Conservation (phyloP, 2,888 invertebrate species). For the Aleiodes leptofemur region DNA sequence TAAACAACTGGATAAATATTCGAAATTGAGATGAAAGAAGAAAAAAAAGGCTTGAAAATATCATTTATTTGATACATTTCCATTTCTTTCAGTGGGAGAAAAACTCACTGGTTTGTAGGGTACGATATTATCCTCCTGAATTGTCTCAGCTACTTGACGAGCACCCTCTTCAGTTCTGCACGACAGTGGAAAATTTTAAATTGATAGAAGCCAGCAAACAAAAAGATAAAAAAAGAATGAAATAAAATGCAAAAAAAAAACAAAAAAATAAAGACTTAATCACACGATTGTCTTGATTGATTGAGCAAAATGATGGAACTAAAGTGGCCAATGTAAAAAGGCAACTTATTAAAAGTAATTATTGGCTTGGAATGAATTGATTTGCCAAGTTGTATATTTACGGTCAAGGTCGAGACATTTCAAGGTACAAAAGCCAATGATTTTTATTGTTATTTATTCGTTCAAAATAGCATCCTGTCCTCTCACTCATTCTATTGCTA, state of each 20-base stretch:
- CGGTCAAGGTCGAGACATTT: constrained; percentile 52
- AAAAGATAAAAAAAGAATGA: no score
- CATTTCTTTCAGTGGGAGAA: constrained; percentile 4
- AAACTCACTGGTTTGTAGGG: constrained; percentile 72
- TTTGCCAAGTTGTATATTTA: constrained; percentile 46
- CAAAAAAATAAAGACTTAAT: constrained; percentile 6
- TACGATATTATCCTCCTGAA: constrained; percentile 69
- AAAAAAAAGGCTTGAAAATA: neutral
- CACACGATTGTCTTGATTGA: constrained; percentile 3
- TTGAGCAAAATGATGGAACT: constrained; percentile 29
- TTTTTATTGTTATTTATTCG: constrained; percentile 37
- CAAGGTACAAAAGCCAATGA: constrained; percentile 46
- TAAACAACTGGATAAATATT: neutral
- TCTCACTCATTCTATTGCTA: constrained; percentile 1
- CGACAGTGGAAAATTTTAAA: constrained; percentile 33
- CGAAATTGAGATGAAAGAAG: neutral
- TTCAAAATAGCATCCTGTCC: constrained; percentile 41
- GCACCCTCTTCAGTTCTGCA: constrained; percentile 67
- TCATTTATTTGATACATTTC: constrained; percentile 28
- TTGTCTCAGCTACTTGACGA: constrained; percentile 65
- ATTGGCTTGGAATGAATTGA: constrained; percentile 38
- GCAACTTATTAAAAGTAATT: constrained; percentile 41
- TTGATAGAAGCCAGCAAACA: neutral
- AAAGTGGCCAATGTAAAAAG: constrained; percentile 28
- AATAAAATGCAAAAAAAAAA: neutral